These are phyloP conservation scores for Orchestes rusci DNA, from an alignment of 2,888 invertebrate genomes.

Conservation along the genomic window DNA sequence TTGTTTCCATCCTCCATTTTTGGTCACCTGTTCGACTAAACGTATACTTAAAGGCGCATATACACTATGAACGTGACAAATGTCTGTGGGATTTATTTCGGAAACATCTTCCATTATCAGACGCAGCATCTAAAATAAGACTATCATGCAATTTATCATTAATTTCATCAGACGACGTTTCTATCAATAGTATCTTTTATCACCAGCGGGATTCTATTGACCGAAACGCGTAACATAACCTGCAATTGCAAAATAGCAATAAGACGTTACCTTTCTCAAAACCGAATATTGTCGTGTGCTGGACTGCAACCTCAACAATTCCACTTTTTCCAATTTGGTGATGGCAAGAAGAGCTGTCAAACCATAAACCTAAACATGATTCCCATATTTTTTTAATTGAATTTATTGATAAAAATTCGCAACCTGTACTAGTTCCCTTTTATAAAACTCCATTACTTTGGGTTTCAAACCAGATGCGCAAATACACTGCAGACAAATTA, in stretches of 20 bases:
- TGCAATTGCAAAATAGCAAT: no score
- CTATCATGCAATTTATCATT: not conserved
- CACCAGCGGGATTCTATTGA: no score
- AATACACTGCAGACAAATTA: constrained; percentile 89
- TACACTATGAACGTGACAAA: constrained; percentile 85
- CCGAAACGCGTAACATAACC: no score
- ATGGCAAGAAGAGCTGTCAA: constrained; percentile 74
- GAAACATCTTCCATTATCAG: constrained; percentile 84
- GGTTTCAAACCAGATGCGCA: constrained; percentile 90
- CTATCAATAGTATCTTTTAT: no score
- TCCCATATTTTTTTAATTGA: no score
- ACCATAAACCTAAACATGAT: constrained; percentile 68
- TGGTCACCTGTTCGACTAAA: constrained; percentile 72
- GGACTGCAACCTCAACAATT: constrained; percentile 69
- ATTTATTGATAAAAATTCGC: no score
- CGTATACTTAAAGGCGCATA: constrained; percentile 91
- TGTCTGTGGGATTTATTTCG: constrained; percentile 77
- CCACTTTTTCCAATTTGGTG: constrained; percentile 80
- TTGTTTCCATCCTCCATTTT: constrained; percentile 69
- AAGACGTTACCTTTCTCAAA: constrained; percentile 65
- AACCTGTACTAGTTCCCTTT: constrained; percentile 51
- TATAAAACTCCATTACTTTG: constrained; percentile 67
- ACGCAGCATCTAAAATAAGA: constrained; percentile 55
- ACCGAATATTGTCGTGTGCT: constrained; percentile 67
- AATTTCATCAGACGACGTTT: no score